Evolutionary conservation across 2,888 invertebrate genomes (phyloP).

Genomic region (Caenorhabditis becei): DNA sequence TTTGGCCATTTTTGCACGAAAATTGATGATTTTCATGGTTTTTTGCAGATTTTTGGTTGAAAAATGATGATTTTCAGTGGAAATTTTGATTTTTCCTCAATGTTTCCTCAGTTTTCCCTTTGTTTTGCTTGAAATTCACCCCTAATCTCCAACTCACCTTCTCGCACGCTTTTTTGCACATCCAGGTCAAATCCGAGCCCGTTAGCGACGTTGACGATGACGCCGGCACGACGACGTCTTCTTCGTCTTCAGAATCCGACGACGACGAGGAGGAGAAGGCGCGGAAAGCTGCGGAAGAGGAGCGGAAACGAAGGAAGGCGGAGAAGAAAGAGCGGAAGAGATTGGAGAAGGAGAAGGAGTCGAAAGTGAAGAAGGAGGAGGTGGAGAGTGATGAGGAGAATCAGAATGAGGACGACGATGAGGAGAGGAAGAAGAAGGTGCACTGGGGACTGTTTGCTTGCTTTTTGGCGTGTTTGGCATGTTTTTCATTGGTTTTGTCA

Average conservation of each 20-base stretch:
- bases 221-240: neutral
- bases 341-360: constrained; percentile 16
- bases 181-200: constrained; percentile 3
- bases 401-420: constrained; percentile 1
- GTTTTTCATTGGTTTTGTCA: constrained; percentile 13
- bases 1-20: constrained; percentile 8
- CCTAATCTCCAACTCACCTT: no score
- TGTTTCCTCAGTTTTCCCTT: no score
- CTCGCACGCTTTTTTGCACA: neutral
- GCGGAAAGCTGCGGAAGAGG: constrained; percentile 14
- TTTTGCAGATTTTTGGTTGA: no score
- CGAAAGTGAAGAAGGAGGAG: constrained; percentile 11
- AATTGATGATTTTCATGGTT: no score
- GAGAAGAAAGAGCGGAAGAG: constrained; percentile 42
- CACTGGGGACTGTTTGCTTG: neutral
- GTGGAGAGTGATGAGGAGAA: constrained; percentile 4
- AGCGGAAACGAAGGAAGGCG: constrained; percentile 6
- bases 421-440: constrained; percentile 22
- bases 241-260: neutral
- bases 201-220: neutral
- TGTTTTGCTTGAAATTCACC: no score
- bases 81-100: neutral
- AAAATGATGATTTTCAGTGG: neutral
- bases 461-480: neutral
- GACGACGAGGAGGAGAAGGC: constrained; percentile 10